Evolutionary conservation across 1,140 invertebrate genomes (phyloP).

Genomic region (Drosophila novamexicana): DNA sequence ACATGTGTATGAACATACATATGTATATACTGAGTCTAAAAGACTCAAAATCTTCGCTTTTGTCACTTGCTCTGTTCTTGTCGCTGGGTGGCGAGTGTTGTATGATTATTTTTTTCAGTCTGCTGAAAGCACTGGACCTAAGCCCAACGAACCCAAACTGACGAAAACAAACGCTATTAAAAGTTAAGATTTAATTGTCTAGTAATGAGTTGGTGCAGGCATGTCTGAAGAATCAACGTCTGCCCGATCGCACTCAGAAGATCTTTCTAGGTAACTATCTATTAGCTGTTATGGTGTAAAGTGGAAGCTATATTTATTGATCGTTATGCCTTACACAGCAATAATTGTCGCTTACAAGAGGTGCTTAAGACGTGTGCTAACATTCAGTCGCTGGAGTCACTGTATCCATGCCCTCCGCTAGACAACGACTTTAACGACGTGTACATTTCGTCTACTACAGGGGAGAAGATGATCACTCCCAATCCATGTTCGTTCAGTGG

Average conservation of each 20-base stretch:
- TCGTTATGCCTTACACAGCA: slow-evolving; percentile 17
- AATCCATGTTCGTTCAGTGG: slow-evolving; percentile 70
- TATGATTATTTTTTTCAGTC: slow-evolving; percentile 44
- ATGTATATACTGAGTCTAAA: slow-evolving; percentile 5
- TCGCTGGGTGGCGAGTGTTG: slow-evolving; percentile 16
- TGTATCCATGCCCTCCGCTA: slow-evolving; percentile 30
- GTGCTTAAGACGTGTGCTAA: slow-evolving; percentile 70
- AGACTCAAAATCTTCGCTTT: slow-evolving; percentile 32
- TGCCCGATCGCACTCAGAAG: slow-evolving; percentile 69
- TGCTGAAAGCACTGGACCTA: slow-evolving; percentile 36
- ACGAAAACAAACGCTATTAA: background rate
- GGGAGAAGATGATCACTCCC: slow-evolving; percentile 69
- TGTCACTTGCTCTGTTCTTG: slow-evolving; percentile 43
- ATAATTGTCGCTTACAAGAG: slow-evolving; percentile 57
- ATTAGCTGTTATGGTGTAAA: background rate
- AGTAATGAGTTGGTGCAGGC: slow-evolving; percentile 31
- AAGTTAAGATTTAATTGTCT: slow-evolving; percentile 10
- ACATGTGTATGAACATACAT: slow-evolving; percentile 13
- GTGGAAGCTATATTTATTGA: background rate
- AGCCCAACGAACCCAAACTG: slow-evolving; percentile 8
- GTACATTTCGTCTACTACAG: slow-evolving; percentile 23
- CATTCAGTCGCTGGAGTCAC: slow-evolving; percentile 72
- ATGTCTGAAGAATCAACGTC: slow-evolving; percentile 72
- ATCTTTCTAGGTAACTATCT: slow-evolving; percentile 49
- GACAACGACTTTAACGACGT: slow-evolving; percentile 68